Percentiles rank a stretch among this genome's conserved stretches.
phyloP scores from a whole-genome alignment of 2,113 vertebrate species.

The Psettodes erumei region DNA sequence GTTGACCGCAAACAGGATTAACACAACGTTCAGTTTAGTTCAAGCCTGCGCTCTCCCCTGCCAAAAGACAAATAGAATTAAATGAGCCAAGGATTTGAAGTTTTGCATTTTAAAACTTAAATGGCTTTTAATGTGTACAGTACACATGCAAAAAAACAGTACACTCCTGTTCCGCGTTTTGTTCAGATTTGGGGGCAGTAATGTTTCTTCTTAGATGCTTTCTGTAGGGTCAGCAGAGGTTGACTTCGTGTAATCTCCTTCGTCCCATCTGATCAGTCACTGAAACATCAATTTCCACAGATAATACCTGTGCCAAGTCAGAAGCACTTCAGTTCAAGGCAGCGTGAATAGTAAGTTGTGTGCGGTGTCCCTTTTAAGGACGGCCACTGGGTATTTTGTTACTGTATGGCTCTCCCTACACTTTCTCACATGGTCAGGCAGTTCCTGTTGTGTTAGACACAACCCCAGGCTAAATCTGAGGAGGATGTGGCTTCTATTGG shows the following conservation, averaged over 20 bases:
- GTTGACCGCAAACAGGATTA: constrained; percentile 2
- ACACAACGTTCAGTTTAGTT: constrained; percentile 26
- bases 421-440: no score
- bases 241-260: neutral
- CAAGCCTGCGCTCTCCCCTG: constrained; percentile 9
- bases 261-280: no score
- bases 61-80: constrained; percentile 5
- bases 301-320: neutral
- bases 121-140: no score
- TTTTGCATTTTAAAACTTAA: constrained; percentile 6
- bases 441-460: neutral
- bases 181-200: neutral
- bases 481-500: neutral
- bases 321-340: neutral
- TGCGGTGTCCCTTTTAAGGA: no score
- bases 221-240: no score
- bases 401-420: no score
- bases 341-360: neutral
- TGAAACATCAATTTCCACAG: no score
- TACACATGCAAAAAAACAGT: no score
- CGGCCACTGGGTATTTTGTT: no score
- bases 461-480: neutral
- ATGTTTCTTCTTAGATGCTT: neutral
- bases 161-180: no score
- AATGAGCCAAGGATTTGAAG: neutral